These are phyloP conservation scores for Eulemur rufifrons DNA, from an alignment of 2,113 vertebrate genomes.

Conservation along the genomic window DNA sequence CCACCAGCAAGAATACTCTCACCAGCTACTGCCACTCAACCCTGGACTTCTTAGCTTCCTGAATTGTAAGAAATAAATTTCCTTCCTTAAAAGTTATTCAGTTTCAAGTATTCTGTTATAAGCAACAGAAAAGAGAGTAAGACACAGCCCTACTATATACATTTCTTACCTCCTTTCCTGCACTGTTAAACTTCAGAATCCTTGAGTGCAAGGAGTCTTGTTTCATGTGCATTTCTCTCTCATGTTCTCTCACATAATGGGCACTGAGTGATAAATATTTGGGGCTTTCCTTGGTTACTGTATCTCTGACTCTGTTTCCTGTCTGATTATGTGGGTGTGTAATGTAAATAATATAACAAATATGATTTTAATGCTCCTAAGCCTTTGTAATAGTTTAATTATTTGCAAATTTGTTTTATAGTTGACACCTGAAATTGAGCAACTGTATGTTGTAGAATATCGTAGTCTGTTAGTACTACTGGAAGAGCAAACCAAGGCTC, in stretches of 20 bases:
- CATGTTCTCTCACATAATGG: background rate
- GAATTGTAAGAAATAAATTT: background rate
- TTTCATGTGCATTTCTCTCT: background rate
- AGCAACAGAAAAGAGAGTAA: background rate
- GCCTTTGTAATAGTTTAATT: constrained; percentile 15
- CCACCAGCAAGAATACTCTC: background rate
- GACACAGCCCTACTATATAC: background rate
- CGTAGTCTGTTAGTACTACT: background rate
- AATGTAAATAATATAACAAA: constrained; percentile 1
- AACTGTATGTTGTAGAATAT: background rate
- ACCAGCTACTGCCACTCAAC: background rate
- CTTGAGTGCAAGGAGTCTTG: background rate
- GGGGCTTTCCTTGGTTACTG: constrained; percentile 5
- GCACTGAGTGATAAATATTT: background rate
- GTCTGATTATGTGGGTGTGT: background rate
- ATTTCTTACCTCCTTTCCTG: background rate
- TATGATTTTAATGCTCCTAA: constrained; percentile 20
- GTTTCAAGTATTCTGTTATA: background rate
- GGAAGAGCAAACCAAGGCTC: background rate
- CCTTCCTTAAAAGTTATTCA: background rate
- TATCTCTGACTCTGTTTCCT: background rate
- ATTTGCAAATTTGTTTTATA: background rate
- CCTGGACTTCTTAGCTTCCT: background rate
- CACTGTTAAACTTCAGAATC: background rate
- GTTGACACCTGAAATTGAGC: background rate